Evolutionary conservation across 1,140 invertebrate genomes (phyloP), one percentile per base, ranked within the genome.

Genomic region (Limonius californicus): DNA sequence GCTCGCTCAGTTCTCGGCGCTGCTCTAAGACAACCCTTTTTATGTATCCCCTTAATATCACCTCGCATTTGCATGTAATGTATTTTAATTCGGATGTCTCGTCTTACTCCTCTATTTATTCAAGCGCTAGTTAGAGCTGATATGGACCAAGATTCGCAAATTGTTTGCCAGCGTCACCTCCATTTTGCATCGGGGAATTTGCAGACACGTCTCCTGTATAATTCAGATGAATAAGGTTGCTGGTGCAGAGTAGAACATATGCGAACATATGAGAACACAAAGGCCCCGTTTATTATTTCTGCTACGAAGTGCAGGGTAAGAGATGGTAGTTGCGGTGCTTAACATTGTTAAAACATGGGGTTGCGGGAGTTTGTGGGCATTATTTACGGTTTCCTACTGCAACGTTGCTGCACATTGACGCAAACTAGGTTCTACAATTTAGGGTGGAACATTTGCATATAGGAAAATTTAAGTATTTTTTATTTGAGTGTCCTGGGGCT

Each of bases 21-120:
- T 50, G 60, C 59, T 66, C 27, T 56, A 66, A 66, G 62, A 69
- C 67, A 64, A 66, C 65, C 62, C 62, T 67, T 65, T 63, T 64
- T 67, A 65, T 64, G 68, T 69, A 62, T 63, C 61, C 68, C 61
- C 54, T 58, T 64, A 64, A 69, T 69, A 66, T 69, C 63, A 69
- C 62, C 62, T 58, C 21, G 54, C 64, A 69, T 69, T 69, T 69
- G 65, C 67, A 69, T 69, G 65, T 67, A 67, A 67, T 67, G 61
- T 65, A 64, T 67, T 61, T 54, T 61, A 61, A 61, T 61, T 54
- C 59, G 9, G 11, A 50, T 18, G 45, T 50, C 45, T 50, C 45
- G 45, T 50, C 45, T 50, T 50, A 50, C 45, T 50, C 20, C 45
- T 19, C 16, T 61, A 61, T 61, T 61, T 61, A 61, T 61, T 54